These are phyloP conservation scores for Steromphala cineraria DNA, from an alignment of 2,888 invertebrate genomes.

Conservation along the genomic window DNA sequence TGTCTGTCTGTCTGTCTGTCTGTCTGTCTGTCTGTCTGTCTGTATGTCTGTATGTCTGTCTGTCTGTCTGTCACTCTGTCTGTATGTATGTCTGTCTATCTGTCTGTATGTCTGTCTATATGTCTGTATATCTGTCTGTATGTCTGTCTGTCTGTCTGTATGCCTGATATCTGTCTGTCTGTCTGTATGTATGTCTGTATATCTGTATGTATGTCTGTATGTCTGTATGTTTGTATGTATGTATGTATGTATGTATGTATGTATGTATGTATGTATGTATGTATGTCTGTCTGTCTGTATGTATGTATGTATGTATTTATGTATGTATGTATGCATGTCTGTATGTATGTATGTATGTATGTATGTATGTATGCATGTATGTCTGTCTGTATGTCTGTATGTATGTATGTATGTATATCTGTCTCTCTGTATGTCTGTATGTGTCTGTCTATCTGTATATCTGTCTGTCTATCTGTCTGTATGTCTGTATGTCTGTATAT, in stretches of 20 bases:
- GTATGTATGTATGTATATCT: too few species aligned
- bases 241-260: too few species aligned
- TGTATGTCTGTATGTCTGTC: neutral
- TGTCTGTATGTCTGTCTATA: constrained; percentile 28
- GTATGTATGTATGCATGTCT: neutral
- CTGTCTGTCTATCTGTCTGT: constrained; percentile 1
- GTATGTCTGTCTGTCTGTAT: neutral
- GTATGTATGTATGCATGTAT: neutral
- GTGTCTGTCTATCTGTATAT: neutral
- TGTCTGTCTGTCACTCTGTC: too few species aligned
- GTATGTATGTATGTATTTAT: neutral
- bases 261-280: too few species aligned
- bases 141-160: neutral
- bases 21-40: neutral
- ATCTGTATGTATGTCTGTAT: constrained; percentile 10
- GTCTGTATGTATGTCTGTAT: constrained; percentile 2
- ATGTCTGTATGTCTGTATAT: constrained; percentile 6
- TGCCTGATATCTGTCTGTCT: constrained; percentile 6
- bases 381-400: too few species aligned
- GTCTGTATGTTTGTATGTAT: too few species aligned
- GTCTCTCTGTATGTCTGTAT: constrained; percentile 49
- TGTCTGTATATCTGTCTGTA: constrained; percentile 6
- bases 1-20: neutral
- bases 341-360: neutral
- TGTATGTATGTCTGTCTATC: too few species aligned